phyloP scores from a whole-genome alignment of 2,797 vertebrate genomes.

The Anguilla pacifica region DNA sequence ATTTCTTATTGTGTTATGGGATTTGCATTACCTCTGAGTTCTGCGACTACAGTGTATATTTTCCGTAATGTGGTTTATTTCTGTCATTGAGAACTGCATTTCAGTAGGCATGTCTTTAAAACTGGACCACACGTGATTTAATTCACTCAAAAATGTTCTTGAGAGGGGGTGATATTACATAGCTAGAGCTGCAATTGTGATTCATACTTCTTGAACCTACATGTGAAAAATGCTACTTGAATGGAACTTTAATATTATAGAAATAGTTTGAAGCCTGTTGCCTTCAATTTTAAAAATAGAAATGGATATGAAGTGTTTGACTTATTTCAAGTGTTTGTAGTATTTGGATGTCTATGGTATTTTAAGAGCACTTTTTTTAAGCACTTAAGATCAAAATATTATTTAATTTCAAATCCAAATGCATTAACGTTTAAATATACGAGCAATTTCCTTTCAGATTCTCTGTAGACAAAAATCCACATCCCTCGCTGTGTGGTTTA shows the following conservation, averaged over 20 bases:
- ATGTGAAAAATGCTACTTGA: background rate
- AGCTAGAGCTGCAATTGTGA: background rate
- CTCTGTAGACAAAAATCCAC: background rate
- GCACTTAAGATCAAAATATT: background rate
- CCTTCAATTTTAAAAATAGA: too few relatives aligned
- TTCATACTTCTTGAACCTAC: background rate
- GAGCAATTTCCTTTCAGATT: background rate
- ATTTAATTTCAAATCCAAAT: background rate
- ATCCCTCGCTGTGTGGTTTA: background rate
- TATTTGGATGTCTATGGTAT: background rate
- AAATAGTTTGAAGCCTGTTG: background rate
- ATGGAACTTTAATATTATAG: background rate
- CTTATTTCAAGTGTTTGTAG: background rate
- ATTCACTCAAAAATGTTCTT: background rate
- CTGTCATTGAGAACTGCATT: background rate
- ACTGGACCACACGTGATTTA: background rate
- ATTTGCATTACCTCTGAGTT: background rate
- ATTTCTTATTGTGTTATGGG: slow-evolving; percentile 9
- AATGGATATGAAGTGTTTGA: background rate
- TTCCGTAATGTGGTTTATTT: background rate
- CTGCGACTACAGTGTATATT: background rate
- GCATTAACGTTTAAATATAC: background rate
- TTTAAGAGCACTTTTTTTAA: background rate
- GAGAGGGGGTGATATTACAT: background rate
- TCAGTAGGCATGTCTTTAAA: background rate